Base-by-base conservation (phyloP, 2,888 invertebrate genomes). In the Drosophila tanythrix region DNA sequence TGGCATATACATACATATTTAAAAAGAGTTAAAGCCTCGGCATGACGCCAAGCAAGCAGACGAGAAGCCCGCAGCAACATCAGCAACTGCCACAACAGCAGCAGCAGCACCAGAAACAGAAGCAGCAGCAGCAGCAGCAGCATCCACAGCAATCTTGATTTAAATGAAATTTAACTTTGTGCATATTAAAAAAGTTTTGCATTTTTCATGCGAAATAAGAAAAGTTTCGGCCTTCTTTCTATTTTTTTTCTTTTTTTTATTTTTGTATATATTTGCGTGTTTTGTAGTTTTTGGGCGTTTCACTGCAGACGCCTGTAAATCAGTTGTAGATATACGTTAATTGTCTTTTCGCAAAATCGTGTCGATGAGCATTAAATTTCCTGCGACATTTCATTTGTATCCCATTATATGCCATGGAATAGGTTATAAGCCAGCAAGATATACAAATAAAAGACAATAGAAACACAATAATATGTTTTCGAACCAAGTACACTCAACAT, bases 181-280 rank as follows among this genome's bases (percentile, higher is more conserved):
- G 88, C 88, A 87, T 87, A 87, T 87, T 87, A 87, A 87, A 87
- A 87, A 87, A 87, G 88, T 87, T 87, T 85, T 78, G 76, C 77
- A 89, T 81, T 88, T 87, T 89, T 82, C 74, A 81, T 69, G 79
- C 88, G 87, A 88, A 86, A 85, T 85, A 88, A 85, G 89, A 86
- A 87, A 89, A 88, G 85, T 89, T 89, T 88, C 71, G 53, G 72
- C 64, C 60, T 79, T 59, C 69, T 70, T 73, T 73, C 67, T 70
- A 71, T 77, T 55, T 70, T 66, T 52, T 50, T 40, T 52, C 27
- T 52, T 43, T 51, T 36, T 57, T 51, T 33, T 36, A 46, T 52
- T 57, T 33, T 52, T n/a, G 7, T 36, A 50, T 57, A 7, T 56
- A 38, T 38, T 53, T 21, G 13, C 35, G 21, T 57, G 15, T 74